These are phyloP conservation scores for Drosophila nigricruria DNA, from an alignment of 2,888 invertebrate species.

Conservation along the genomic window DNA sequence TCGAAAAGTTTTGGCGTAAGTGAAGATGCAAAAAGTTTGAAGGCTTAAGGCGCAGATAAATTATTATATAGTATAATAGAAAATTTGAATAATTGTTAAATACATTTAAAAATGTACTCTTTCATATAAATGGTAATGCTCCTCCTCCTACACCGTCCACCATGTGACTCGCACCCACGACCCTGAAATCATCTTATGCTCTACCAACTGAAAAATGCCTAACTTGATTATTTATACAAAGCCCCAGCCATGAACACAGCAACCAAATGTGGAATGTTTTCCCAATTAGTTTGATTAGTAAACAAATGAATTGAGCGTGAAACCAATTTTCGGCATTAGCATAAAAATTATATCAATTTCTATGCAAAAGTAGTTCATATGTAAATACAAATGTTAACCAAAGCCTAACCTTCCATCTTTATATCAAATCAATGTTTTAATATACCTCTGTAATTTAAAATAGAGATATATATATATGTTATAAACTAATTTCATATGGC, in stretches of 20 bases:
- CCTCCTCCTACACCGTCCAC: conserved; percentile 68
- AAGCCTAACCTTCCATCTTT: neutral
- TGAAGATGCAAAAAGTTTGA: too few species aligned
- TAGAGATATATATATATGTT: neutral
- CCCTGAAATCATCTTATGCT: conserved; percentile 80
- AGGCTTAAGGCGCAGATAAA: too few species aligned
- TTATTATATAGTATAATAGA: too few species aligned
- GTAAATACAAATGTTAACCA: neutral
- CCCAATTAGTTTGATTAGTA: conserved; percentile 30
- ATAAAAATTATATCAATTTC: conserved; percentile 26
- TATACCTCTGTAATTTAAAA: neutral
- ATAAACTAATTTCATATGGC: neutral
- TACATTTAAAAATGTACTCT: too few species aligned
- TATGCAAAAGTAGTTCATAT: neutral
- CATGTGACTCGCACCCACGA: conserved; percentile 78
- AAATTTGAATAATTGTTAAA: too few species aligned
- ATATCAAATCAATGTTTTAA: neutral
- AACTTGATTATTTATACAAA: neutral
- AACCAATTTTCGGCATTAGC: conserved; percentile 41
- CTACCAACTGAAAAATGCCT: conserved; percentile 49
- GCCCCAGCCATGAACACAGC: neutral
- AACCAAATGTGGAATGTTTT: neutral
- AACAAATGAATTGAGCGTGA: conserved; percentile 54
- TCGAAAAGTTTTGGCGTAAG: too few species aligned
- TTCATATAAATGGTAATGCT: too few species aligned